These are phyloP conservation scores for Pogonocichla stellata DNA, from an alignment of 2,113 vertebrate genomes.

Conservation along the genomic window DNA sequence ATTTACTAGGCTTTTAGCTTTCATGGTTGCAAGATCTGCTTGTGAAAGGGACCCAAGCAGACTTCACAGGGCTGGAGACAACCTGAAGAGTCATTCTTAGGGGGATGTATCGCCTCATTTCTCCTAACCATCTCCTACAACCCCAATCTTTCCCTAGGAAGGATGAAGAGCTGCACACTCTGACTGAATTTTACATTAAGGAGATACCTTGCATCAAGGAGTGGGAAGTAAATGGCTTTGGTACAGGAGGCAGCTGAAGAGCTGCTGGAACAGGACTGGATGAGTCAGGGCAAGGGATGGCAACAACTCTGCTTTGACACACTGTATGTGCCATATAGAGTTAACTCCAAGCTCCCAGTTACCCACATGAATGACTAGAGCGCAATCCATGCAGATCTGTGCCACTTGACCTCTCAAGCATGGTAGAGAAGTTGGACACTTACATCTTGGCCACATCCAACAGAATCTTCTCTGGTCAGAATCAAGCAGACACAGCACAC, in stretches of 20 bases:
- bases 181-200: background rate
- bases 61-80: background rate
- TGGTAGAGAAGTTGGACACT: background rate
- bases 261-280: background rate
- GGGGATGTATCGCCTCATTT: background rate
- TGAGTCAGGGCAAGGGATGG: background rate
- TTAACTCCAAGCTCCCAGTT: background rate
- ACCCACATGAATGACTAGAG: background rate
- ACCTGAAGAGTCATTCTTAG: background rate
- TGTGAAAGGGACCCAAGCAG: background rate
- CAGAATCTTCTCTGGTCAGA: background rate
- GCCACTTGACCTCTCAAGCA: background rate
- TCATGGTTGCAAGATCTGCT: background rate
- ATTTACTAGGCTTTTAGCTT: background rate
- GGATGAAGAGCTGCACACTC: background rate
- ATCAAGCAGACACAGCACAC: background rate
- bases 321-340: background rate
- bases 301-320: background rate
- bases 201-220: background rate
- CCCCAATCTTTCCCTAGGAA: background rate
- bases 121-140: background rate
- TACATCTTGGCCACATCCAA: background rate
- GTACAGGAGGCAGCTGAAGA: background rate
- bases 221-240: background rate
- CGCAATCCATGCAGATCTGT: background rate